Evolutionary conservation across 2,113 vertebrate genomes (phyloP).

Genomic region (Theristicus caerulescens): DNA sequence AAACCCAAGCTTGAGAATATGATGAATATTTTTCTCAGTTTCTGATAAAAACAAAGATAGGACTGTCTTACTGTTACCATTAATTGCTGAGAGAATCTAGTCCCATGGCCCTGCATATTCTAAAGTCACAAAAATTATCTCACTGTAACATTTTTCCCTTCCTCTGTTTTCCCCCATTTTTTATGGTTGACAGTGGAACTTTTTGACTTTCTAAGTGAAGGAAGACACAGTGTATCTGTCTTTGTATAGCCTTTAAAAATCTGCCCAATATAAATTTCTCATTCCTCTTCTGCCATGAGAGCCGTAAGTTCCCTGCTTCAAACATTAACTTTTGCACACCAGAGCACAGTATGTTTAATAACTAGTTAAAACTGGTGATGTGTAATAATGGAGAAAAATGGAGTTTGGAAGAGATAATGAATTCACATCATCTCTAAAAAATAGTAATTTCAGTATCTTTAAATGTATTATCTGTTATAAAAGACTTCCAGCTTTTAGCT

Average conservation of each 20-base stretch:
- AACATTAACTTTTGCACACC: not conserved
- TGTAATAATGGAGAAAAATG: not conserved
- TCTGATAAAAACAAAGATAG: not conserved
- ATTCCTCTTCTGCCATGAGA: not conserved
- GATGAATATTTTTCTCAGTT: not conserved
- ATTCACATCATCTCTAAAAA: not conserved
- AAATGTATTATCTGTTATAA: not conserved
- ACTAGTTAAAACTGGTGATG: not conserved
- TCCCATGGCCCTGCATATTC: not conserved
- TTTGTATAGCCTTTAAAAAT: not conserved
- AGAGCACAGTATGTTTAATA: not conserved
- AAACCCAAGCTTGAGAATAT: not conserved
- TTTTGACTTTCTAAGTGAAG: not conserved
- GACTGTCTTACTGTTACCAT: not conserved
- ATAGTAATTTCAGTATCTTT: not conserved
- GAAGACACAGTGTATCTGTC: not conserved
- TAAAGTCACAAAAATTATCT: not conserved
- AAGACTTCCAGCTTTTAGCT: not conserved
- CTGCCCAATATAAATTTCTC: not conserved
- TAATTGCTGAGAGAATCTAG: not conserved
- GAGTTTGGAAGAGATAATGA: not conserved
- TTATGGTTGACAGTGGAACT: not conserved
- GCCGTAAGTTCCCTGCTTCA: not conserved
- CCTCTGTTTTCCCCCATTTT: not conserved
- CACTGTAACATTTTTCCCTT: not conserved